Conservation (phyloP, 2,113 vertebrate species). For the Pituophis catenifer region DNA sequence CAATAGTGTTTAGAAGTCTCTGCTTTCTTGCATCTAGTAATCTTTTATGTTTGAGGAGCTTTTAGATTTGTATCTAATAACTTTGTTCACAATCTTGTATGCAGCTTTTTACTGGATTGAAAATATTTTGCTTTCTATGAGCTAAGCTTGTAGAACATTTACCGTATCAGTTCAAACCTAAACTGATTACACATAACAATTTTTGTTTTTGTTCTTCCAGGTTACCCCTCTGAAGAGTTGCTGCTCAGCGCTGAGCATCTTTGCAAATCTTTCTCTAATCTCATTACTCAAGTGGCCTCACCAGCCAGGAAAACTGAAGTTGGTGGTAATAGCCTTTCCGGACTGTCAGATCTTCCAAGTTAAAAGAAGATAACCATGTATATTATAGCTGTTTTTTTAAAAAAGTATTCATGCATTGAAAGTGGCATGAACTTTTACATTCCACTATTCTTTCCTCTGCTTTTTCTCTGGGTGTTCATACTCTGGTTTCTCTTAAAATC, state of each 20-base stretch:
- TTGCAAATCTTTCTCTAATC: slow-evolving; percentile 66
- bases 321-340: no score
- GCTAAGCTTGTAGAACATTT: not conserved
- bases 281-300: slow-evolving; percentile 70
- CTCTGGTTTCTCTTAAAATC: not conserved
- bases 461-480: not conserved
- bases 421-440: not conserved
- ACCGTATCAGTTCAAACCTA: not conserved
- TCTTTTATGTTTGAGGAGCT: not conserved
- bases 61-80: not conserved
- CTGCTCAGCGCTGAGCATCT: slow-evolving; percentile 70
- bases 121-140: not conserved
- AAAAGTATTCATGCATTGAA: not conserved
- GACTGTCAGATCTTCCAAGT: not conserved
- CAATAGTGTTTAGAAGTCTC: not conserved
- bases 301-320: slow-evolving; percentile 2
- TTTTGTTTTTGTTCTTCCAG: slow-evolving; percentile 58
- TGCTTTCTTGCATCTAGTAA: not conserved
- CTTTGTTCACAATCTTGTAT: not conserved
- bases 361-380: not conserved
- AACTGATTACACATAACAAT: not conserved
- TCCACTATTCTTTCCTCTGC: not conserved
- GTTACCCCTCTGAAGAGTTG: slow-evolving; percentile 57
- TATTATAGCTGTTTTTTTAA: not conserved
- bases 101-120: not conserved